phyloP scores from a whole-genome alignment of 2,888 invertebrate species.

The Agrotis ipsilon region DNA sequence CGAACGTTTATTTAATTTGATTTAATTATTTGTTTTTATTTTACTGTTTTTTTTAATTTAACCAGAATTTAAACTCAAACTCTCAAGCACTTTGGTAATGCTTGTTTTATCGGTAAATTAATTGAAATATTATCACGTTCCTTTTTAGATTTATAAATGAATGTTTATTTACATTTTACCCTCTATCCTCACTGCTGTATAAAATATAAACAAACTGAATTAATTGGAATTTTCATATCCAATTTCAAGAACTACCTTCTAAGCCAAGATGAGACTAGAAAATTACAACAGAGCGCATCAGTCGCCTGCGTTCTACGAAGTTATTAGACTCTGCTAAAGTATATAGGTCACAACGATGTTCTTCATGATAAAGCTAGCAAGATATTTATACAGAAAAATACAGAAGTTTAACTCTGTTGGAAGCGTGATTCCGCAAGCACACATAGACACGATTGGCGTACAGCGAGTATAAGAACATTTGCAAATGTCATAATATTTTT shows the following conservation, averaged over 20 bases:
- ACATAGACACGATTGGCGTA: neutral
- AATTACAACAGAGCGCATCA: slow-evolving; percentile 36
- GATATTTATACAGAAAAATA: slow-evolving; percentile 7
- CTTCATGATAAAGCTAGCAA: slow-evolving; percentile 27
- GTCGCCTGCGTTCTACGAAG: slow-evolving; percentile 34
- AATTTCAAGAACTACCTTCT: slow-evolving; percentile 2
- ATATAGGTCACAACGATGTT: slow-evolving; percentile 55
- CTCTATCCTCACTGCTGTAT: neutral
- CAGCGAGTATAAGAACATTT: neutral
- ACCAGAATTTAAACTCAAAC: too few relatives aligned
- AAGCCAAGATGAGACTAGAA: slow-evolving; percentile 18
- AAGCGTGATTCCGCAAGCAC: neutral
- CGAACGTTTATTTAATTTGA: neutral
- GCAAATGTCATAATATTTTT: too few relatives aligned
- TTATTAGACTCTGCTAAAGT: slow-evolving; percentile 44
- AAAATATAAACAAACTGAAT: neutral
- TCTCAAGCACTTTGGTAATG: too few relatives aligned
- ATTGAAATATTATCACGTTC: neutral
- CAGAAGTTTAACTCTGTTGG: slow-evolving; percentile 3
- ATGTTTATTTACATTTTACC: neutral
- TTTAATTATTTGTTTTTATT: neutral
- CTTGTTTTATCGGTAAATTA: neutral
- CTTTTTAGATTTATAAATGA: neutral
- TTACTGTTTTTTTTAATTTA: too few relatives aligned
- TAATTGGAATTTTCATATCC: neutral